Percentiles rank a stretch among this genome's conserved stretches.
These are phyloP conservation scores for Psilopsiagon aymara DNA, from an alignment of 2,113 vertebrate genomes.

Conservation along the genomic window DNA sequence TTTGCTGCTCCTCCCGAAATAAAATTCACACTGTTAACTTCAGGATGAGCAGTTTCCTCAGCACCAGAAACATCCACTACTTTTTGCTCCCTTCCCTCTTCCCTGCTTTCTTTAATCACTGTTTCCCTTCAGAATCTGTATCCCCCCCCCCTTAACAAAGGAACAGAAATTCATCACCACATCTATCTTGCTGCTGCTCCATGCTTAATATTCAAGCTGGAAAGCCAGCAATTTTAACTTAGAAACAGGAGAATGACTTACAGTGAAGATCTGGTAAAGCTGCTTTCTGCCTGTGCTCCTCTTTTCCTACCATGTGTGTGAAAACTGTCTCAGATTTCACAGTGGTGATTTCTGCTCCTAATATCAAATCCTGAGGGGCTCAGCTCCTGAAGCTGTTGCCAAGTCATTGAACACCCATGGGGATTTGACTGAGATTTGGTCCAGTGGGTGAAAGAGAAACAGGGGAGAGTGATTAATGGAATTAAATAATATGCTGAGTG, in stretches of 20 bases:
- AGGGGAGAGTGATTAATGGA: neutral
- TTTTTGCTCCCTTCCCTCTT: neutral
- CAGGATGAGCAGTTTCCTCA: neutral
- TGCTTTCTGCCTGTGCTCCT: neutral
- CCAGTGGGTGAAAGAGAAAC: neutral
- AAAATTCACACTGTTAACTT: neutral
- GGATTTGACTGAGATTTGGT: neutral
- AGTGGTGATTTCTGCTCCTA: neutral
- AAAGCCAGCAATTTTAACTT: neutral
- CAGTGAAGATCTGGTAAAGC: neutral
- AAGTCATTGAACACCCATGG: neutral
- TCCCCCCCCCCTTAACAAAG: neutral
- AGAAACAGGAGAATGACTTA: neutral
- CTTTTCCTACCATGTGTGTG: fast-evolving
- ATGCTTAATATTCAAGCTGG: conserved; percentile 3
- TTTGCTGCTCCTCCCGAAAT: neutral
- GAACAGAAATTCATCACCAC: neutral
- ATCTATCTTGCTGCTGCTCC: neutral
- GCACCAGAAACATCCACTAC: neutral
- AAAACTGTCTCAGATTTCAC: conserved; percentile 2
- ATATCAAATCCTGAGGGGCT: neutral
- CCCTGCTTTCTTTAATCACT: neutral
- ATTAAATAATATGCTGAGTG: neutral
- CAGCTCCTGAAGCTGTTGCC: neutral
- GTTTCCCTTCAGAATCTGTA: neutral